Base-by-base conservation (phyloP, 2,888 invertebrate genomes). In the Tetramorium bicarinatum region DNA sequence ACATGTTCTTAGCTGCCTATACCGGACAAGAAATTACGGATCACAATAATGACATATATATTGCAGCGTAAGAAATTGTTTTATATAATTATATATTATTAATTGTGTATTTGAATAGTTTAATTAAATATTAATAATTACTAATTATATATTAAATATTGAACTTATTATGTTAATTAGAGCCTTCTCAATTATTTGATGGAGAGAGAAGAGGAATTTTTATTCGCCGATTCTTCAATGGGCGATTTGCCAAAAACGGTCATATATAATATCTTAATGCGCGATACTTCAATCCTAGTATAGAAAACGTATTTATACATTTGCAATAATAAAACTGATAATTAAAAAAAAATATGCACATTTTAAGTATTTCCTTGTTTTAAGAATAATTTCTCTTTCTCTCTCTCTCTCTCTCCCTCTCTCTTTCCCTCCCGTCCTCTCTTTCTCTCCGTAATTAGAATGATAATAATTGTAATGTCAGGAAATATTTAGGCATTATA, bases 21-120 rank as follows among this genome's bases (percentile, higher is more conserved):
- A n/a, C 8, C 4, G 79, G 54, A 0, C 79, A 79, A 79, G 34
- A 79, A 34, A 0, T 79, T 13, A 79, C n/a, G 2, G 71, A 79
- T 56, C 76, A 79, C 21, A 47, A 59, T 21, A 47, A 79, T 8
- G 0, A 79, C 7, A n/a, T 79, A 59, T 69, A 47, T 2, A 13
- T 18, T 34, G 13, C 44, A 15, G 34, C 52, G 69, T 79, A 79
- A 79, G 56, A 38, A n/a, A 25, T 41, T 56, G 0, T 34, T 21
- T 15, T 13, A 21, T n/a, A 18, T 25, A 29, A 74, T 56, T 29
- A 4, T 47, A 8, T 49, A 9, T 25, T 0, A 41, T 21, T 25
- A 18, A 49, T 29, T 49, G 6, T 49, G 8, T 21, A 44, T 25
- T 21, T 1, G 6, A 66, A 8, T 47, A 44, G 8, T 29, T 21